phyloP scores from a whole-genome alignment of 1,140 invertebrate genomes.

The Drosophila melanica region DNA sequence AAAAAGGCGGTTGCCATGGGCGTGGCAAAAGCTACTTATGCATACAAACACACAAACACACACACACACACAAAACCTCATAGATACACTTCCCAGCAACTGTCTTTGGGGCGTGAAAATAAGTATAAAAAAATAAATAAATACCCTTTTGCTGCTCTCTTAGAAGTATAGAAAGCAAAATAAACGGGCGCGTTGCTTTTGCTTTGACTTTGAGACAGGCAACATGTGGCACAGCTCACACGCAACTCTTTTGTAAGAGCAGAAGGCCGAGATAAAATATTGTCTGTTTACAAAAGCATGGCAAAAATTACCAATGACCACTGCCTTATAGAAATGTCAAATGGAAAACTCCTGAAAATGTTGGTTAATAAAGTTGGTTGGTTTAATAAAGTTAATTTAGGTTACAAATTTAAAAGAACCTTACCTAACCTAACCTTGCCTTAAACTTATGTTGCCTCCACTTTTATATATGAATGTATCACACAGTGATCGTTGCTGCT shows the following conservation, averaged over 20 bases:
- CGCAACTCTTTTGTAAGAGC: slow-evolving; percentile 1
- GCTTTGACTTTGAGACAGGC: slow-evolving; percentile 19
- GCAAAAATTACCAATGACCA: slow-evolving; percentile 1
- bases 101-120: slow-evolving; percentile 22
- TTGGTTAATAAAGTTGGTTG: too few relatives aligned
- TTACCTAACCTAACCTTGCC: background rate
- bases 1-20: slow-evolving; percentile 13
- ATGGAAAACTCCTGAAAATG: background rate
- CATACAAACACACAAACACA: slow-evolving; percentile 7
- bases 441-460: too few relatives aligned
- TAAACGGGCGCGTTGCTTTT: slow-evolving; percentile 11
- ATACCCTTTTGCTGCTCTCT: slow-evolving; percentile 33
- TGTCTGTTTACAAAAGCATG: background rate
- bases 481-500: too few relatives aligned
- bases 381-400: too few relatives aligned
- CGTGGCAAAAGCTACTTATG: slow-evolving; percentile 30
- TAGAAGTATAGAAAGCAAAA: slow-evolving; percentile 9
- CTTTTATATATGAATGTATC: too few relatives aligned
- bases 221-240: slow-evolving; percentile 40
- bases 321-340: background rate
- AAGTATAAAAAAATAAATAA: slow-evolving; percentile 4
- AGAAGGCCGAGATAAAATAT: background rate
- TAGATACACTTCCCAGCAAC: slow-evolving; percentile 14
- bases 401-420: too few relatives aligned
- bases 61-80: background rate